These are phyloP conservation scores for Trematocara macrostoma DNA, from an alignment of 2,113 vertebrate genomes.

Conservation along the genomic window DNA sequence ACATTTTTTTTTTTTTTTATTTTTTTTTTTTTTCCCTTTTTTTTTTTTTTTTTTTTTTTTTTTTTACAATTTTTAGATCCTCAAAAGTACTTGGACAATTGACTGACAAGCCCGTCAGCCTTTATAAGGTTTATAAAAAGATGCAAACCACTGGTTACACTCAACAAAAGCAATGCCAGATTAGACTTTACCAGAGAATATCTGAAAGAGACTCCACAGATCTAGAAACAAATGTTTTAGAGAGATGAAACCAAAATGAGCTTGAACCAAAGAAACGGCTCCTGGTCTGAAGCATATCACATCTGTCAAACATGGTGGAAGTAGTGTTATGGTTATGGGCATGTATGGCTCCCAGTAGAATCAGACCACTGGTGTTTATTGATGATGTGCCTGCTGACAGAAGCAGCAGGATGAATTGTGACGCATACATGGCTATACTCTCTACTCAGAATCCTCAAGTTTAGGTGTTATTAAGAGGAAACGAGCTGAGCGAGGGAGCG, in stretches of 20 bases:
- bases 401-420: background rate
- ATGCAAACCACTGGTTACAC: background rate
- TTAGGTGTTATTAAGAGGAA: background rate
- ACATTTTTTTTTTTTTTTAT: too few species aligned
- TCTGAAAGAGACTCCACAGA: background rate
- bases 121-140: background rate
- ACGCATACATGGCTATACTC: background rate
- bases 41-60: too few species aligned
- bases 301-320: background rate
- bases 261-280: background rate
- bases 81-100: background rate
- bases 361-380: background rate
- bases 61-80: background rate
- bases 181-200: background rate
- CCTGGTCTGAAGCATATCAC: background rate
- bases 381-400: background rate
- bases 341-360: background rate
- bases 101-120: background rate
- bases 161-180: background rate
- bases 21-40: background rate
- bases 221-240: background rate
- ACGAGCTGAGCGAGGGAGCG: background rate
- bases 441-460: background rate
- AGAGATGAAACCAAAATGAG: background rate
- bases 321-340: background rate